Evolutionary conservation across 2,113 vertebrate genomes (phyloP).

Genomic region (Oxygymnocypris stewartii): DNA sequence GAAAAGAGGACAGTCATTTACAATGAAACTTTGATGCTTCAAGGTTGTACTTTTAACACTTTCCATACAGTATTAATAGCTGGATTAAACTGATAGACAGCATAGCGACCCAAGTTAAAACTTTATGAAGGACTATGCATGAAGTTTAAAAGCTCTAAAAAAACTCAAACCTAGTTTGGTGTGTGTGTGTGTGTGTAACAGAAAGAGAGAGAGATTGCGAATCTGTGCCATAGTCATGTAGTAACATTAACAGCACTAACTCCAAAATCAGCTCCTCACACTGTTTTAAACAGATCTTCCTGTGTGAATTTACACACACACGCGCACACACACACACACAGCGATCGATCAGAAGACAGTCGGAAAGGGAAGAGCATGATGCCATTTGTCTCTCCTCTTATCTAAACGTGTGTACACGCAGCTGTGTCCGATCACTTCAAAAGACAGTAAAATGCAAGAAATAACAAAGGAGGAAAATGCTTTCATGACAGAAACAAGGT

Average conservation of each 20-base stretch:
- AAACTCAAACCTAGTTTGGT: not conserved
- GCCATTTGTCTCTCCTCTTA: slow-evolving; percentile 29
- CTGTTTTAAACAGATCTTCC: slow-evolving; percentile 22
- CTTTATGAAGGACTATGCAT: not conserved
- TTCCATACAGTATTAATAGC: not conserved
- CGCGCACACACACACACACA: slow-evolving; percentile 29
- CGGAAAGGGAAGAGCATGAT: not conserved
- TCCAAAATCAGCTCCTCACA: not conserved
- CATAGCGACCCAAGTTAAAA: not conserved
- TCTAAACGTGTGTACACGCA: not conserved
- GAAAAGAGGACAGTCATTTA: slow-evolving; percentile 65
- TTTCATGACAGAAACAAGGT: not conserved
- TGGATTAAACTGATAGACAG: not conserved
- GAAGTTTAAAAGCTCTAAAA: not conserved
- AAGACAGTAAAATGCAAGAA: slow-evolving; percentile 2
- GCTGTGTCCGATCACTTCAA: not conserved
- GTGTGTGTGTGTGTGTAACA: not conserved
- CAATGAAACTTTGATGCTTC: not conserved
- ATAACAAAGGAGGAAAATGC: slow-evolving; percentile 4
- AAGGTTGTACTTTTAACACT: not conserved
- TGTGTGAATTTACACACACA: slow-evolving; percentile 8
- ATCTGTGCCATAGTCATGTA: not conserved
- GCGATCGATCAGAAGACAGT: not conserved
- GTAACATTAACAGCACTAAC: slow-evolving; percentile 9
- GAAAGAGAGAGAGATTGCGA: not conserved